Base-by-base conservation (phyloP, 2,888 invertebrate genomes). In the Ommatoiulus sabulosus region DNA sequence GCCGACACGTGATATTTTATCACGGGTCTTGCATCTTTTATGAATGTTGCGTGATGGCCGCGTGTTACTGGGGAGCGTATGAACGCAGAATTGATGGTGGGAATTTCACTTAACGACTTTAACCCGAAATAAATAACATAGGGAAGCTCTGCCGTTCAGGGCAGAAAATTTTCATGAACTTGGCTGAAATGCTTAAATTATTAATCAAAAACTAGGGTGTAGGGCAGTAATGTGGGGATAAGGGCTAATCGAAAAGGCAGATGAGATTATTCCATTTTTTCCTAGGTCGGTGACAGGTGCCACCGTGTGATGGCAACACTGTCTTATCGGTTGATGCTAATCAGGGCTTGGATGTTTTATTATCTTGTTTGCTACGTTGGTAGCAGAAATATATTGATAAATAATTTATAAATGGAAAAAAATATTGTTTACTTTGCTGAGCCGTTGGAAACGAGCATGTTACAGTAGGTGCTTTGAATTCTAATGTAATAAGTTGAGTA, bases 61-160 rank as follows among this genome's bases (percentile, higher is more conserved):
- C 57, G 57, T 57, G n/a, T 57, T 57, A 57, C 57, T n/a, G 57
- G 3, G 57, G 57, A 57, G 57, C 57, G 35, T 2, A 57, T 57
- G 57, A n/a, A 57, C 5, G n/a, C 57, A n/a, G 57, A 57, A 57
- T 57, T 57, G 17, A 57, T 57, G 57, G 57, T 57, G 57, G 57
- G 57, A 57, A 57, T 57, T 17, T n/a, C 57, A 57, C n/a, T 57
- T 57, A 57, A 57, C 57, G 57, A 57, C 57, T 57, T 57, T 57
- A 57, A 57, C 57, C 57, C 57, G n/a, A n/a, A 57, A 57, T 57
- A 57, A 57, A 52, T 52, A 52, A 52, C 7, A 12, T 12, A 52
- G 52, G n/a, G 57, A n/a, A 4, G 57, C 57, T n/a, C 57, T n/a
- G n/a, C 57, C 10, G n/a, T 57, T 57, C n/a, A 15, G n/a, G n/a